Evolutionary conservation across 2,888 invertebrate species (phyloP).

Genomic region (Corythucha ciliata): DNA sequence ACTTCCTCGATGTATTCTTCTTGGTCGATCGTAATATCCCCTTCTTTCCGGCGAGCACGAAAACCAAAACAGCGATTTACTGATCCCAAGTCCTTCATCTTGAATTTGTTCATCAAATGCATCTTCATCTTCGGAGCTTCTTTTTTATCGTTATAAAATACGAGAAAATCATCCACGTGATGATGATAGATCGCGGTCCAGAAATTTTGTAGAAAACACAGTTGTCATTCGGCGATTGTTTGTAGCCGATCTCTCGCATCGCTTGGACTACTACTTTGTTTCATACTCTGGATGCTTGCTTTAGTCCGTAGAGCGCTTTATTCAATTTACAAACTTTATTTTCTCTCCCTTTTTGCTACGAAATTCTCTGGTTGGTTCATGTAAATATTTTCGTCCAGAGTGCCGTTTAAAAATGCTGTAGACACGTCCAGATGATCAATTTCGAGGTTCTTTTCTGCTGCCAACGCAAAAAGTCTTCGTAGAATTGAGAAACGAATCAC

Average conservation of each 20-base stretch:
- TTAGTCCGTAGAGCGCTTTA: slow-evolving; percentile 40
- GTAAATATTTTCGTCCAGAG: slow-evolving; percentile 37
- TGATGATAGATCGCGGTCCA: no score
- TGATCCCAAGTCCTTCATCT: slow-evolving; percentile 12
- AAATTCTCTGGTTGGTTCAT: slow-evolving; percentile 39
- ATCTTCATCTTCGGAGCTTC: not conserved
- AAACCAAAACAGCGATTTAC: slow-evolving; percentile 8
- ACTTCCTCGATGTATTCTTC: slow-evolving; percentile 20
- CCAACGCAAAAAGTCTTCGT: slow-evolving; percentile 30
- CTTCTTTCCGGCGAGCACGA: slow-evolving; percentile 8
- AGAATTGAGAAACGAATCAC: not conserved
- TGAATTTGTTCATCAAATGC: slow-evolving; percentile 3
- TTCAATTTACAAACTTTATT: slow-evolving; percentile 37
- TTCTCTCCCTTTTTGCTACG: slow-evolving; percentile 32
- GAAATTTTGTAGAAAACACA: slow-evolving; percentile 35
- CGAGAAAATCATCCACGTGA: slow-evolving; percentile 37
- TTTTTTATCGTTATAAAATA: slow-evolving; percentile 15
- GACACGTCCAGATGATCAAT: slow-evolving; percentile 37
- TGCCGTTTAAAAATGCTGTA: slow-evolving; percentile 38
- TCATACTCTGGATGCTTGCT: slow-evolving; percentile 40
- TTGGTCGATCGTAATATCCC: slow-evolving; percentile 21
- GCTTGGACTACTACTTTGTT: slow-evolving; percentile 37
- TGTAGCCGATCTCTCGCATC: slow-evolving; percentile 34
- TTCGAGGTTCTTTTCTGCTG: slow-evolving; percentile 31
- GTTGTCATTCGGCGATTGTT: slow-evolving; percentile 36